Evolutionary conservation across 2,888 invertebrate genomes (phyloP).

Genomic region (Synanthedon formicaeformis): DNA sequence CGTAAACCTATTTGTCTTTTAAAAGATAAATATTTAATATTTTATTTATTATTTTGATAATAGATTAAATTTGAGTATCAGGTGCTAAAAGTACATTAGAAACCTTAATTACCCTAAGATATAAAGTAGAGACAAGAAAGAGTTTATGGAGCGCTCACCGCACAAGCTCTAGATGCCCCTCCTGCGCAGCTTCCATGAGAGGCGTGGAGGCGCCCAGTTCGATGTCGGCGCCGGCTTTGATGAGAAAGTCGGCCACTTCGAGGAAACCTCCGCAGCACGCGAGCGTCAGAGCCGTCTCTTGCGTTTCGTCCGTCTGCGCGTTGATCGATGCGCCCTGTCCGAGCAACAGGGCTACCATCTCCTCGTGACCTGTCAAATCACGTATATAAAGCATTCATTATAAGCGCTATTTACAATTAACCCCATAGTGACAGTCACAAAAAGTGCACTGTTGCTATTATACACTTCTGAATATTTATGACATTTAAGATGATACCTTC

Average conservation of each 20-base stretch:
- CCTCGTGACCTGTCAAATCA: conserved; percentile 83
- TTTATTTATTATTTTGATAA: no score
- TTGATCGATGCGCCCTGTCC: conserved; percentile 97
- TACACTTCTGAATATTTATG: no score
- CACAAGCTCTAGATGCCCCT: conserved; percentile 95
- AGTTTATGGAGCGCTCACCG: conserved; percentile 39
- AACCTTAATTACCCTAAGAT: no score
- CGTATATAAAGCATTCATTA: no score
- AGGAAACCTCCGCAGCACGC: conserved; percentile 96
- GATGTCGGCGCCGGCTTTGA: conserved; percentile 94
- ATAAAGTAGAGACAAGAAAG: no score
- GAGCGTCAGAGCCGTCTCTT: conserved; percentile 94
- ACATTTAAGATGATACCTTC: conserved; percentile 64
- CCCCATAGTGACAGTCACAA: no score
- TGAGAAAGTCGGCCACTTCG: conserved; percentile 91
- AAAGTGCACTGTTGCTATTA: no score
- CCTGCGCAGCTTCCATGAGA: conserved; percentile 98
- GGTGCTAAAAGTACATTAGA: neutral
- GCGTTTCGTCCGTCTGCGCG: conserved; percentile 98
- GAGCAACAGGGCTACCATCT: conserved; percentile 94
- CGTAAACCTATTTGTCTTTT: no score
- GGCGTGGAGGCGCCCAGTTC: conserved; percentile 97
- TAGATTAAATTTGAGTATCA: neutral
- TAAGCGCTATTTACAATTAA: no score
- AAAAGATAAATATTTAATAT: no score